phyloP scores from a whole-genome alignment of 2,888 invertebrate species.

The Euzetes globulus region DNA sequence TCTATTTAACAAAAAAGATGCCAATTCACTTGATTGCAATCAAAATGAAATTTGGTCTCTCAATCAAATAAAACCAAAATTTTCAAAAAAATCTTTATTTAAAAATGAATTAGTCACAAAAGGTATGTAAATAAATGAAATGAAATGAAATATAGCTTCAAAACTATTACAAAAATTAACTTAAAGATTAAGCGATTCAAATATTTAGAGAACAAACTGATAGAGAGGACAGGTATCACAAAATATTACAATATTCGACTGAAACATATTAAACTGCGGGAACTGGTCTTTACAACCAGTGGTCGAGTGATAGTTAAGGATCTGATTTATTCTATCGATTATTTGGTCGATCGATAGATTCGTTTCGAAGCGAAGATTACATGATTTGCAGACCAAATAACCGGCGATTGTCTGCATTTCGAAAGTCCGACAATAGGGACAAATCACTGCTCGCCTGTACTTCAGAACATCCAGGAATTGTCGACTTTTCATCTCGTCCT shows the following conservation, averaged over 20 bases:
- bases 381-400: neutral
- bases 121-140: too few relatives aligned
- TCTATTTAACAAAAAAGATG: too few relatives aligned
- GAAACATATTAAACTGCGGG: slow-evolving; percentile 19
- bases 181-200: too few relatives aligned
- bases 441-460: neutral
- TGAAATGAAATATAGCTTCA: too few relatives aligned
- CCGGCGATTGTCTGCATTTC: neutral
- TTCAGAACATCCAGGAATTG: neutral
- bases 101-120: too few relatives aligned
- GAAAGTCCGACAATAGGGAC: neutral
- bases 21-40: too few relatives aligned
- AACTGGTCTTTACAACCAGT: neutral
- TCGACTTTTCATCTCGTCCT: slow-evolving; percentile 3
- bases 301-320: neutral
- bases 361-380: slow-evolving; percentile 1
- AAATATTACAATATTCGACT: neutral
- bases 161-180: too few relatives aligned
- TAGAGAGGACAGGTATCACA: slow-evolving; percentile 13
- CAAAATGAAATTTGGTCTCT: too few relatives aligned
- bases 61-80: too few relatives aligned
- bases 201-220: neutral
- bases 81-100: too few relatives aligned
- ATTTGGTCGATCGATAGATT: neutral
- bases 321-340: neutral